Evolutionary conservation across 2,888 invertebrate genomes (phyloP).

Genomic region (Coelopa pilipes): DNA sequence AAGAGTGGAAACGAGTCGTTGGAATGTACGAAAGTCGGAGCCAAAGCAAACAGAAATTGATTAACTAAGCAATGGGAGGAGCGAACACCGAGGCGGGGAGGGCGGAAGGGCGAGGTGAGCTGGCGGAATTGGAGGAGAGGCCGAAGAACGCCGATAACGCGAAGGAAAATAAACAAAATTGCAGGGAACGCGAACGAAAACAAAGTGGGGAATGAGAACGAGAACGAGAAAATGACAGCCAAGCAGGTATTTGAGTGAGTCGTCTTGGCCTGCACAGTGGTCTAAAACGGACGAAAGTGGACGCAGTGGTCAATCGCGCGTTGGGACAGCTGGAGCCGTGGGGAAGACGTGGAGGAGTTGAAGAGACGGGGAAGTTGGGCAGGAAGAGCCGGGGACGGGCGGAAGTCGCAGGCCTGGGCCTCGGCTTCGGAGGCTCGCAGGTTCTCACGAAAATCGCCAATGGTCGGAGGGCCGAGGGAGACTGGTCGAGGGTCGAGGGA

Average conservation of each 20-base stretch:
- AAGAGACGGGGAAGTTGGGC: too few species aligned
- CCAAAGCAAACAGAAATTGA: constrained; percentile 21
- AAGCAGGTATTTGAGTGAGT: too few species aligned
- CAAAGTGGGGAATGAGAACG: background rate
- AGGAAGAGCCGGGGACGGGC: background rate
- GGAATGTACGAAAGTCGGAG: background rate
- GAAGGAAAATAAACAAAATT: background rate
- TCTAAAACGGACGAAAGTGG: too few species aligned
- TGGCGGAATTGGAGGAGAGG: background rate
- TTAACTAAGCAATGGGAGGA: constrained; percentile 8
- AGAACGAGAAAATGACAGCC: too few species aligned
- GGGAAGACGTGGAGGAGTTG: too few species aligned
- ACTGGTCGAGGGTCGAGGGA: background rate
- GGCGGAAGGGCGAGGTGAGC: background rate
- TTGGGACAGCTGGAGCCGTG: too few species aligned
- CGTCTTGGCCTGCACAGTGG: too few species aligned
- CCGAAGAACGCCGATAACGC: background rate
- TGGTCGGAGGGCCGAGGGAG: background rate
- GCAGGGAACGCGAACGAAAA: background rate
- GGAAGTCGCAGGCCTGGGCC: too few species aligned
- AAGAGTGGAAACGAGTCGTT: background rate
- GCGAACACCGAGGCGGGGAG: background rate
- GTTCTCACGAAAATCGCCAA: constrained; percentile 24
- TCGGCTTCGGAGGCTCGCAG: background rate
- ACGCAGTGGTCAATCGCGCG: too few species aligned